Conservation (phyloP, 2,888 invertebrate species). For the Melinopterus prodromus region DNA sequence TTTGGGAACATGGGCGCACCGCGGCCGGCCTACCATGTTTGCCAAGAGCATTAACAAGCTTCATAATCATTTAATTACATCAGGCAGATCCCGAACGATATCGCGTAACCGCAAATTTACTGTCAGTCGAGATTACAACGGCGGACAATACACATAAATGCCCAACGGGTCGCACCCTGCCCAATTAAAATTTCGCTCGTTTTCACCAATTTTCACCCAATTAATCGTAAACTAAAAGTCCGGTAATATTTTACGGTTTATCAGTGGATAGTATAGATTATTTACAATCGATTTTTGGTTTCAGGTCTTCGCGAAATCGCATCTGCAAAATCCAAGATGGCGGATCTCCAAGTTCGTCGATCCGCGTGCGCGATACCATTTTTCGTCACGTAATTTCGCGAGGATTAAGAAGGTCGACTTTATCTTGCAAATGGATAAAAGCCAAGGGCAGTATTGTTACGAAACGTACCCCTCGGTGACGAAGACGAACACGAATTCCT, state of each 20-base stretch:
- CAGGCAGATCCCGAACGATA: neutral
- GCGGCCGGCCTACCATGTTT: neutral
- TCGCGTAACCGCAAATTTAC: neutral
- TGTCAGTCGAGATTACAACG: neutral
- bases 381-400: neutral
- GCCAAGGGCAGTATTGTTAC: conserved; percentile 57
- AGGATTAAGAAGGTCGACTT: neutral
- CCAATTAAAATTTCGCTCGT: too few species aligned
- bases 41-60: neutral
- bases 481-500: conserved; percentile 53
- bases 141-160: neutral
- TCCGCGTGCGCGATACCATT: neutral
- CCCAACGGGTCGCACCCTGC: too few species aligned
- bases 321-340: neutral
- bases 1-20: neutral
- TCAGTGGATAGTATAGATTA: neutral
- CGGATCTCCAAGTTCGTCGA: neutral
- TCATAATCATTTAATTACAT: conserved; percentile 4
- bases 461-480: conserved; percentile 59
- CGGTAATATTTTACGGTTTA: neutral
- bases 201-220: neutral
- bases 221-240: neutral
- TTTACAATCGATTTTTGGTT: neutral
- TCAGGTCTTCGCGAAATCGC: neutral
- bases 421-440: conserved; percentile 52